These are phyloP conservation scores for Liasis olivaceus DNA, from an alignment of 2,797 vertebrate genomes.

Conservation along the genomic window DNA sequence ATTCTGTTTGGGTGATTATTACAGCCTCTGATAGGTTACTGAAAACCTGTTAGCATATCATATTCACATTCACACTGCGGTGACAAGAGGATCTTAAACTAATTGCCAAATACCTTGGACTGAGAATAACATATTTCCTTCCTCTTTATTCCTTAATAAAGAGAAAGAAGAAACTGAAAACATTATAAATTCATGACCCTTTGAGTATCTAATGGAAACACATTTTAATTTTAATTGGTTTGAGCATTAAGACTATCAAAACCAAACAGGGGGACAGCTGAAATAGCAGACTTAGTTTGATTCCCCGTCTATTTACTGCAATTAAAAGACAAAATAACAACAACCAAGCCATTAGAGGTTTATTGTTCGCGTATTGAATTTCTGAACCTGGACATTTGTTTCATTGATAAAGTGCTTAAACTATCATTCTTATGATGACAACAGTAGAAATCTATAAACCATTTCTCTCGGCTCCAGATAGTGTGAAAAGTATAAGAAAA, in stretches of 20 bases:
- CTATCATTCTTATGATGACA: neutral
- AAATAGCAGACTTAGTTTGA: neutral
- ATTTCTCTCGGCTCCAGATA: neutral
- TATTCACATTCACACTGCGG: neutral
- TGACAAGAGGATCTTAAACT: neutral
- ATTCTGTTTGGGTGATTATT: neutral
- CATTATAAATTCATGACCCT: neutral
- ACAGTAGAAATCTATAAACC: neutral
- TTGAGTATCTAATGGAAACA: conserved; percentile 20
- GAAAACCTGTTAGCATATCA: rapidly evolving
- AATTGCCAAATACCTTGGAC: neutral
- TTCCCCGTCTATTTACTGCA: neutral
- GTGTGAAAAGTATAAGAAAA: neutral
- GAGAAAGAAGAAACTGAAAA: neutral
- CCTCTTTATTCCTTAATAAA: conserved; percentile 13
- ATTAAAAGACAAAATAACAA: neutral
- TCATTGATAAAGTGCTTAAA: neutral
- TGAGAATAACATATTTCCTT: neutral
- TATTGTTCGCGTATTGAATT: neutral
- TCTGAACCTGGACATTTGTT: neutral
- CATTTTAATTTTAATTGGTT: conserved; percentile 9
- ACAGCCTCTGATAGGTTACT: neutral
- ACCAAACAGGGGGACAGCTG: neutral
- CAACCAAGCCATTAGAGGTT: neutral
- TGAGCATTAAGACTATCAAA: neutral